Conservation (phyloP, 2,888 invertebrate species). For the Heliconius hortense region DNA sequence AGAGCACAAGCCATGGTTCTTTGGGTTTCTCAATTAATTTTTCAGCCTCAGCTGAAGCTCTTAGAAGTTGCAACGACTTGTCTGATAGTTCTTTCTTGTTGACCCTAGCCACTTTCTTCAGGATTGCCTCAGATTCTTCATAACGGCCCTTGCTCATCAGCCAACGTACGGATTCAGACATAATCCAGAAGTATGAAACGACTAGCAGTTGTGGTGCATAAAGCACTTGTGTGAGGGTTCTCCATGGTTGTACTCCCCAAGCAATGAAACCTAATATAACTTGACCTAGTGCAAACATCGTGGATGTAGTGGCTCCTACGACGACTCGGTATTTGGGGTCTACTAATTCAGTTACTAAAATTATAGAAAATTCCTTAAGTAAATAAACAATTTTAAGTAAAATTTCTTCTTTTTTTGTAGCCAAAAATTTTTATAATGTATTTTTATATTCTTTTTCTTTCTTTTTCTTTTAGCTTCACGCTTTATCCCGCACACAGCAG, state of each 20-base stretch:
- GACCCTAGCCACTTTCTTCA: conserved; percentile 83
- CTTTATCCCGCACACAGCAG: too few relatives aligned
- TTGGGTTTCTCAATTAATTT: conserved; percentile 57
- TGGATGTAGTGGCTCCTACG: conserved; percentile 87
- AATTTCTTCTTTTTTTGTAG: neutral
- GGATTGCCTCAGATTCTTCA: conserved; percentile 84
- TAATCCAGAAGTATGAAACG: conserved; percentile 85
- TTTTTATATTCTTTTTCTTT: too few relatives aligned
- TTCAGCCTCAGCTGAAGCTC: conserved; percentile 63
- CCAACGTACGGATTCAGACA: conserved; percentile 91
- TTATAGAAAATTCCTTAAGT: neutral
- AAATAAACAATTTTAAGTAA: neutral
- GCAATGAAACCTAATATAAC: conserved; percentile 87
- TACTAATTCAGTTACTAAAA: conserved; percentile 88
- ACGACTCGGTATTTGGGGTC: conserved; percentile 88
- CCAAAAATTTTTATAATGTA: too few relatives aligned
- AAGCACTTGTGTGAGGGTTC: conserved; percentile 84
- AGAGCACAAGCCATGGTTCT: conserved; percentile 62
- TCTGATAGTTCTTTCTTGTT: conserved; percentile 83
- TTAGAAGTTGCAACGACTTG: conserved; percentile 72
- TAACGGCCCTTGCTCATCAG: conserved; percentile 86
- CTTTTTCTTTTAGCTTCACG: too few relatives aligned
- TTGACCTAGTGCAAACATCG: conserved; percentile 89
- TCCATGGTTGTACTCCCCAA: conserved; percentile 87
- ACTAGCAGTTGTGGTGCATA: conserved; percentile 88